Conservation (phyloP, 2,113 vertebrate genomes). For the Spea bombifrons region DNA sequence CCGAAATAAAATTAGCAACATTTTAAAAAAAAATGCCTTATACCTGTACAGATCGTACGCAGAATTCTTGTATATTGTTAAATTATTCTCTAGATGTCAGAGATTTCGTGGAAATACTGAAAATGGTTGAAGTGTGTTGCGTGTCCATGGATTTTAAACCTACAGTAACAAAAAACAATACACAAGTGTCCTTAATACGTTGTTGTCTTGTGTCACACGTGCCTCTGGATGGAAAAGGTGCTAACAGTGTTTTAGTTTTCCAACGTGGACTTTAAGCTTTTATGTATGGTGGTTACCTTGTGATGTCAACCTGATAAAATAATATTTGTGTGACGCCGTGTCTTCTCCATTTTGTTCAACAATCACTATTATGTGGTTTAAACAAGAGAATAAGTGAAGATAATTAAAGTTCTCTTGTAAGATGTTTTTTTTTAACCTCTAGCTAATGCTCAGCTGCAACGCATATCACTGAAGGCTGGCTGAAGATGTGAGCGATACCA, state of each 20-base stretch:
- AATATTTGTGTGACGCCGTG: neutral
- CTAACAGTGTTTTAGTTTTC: neutral
- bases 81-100: neutral
- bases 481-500: too few relatives aligned
- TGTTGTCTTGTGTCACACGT: neutral
- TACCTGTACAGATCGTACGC: neutral
- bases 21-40: too few relatives aligned
- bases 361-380: too few relatives aligned
- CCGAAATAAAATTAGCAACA: too few relatives aligned
- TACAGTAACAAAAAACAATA: neutral
- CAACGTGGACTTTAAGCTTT: neutral
- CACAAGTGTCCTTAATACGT: neutral
- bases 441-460: too few relatives aligned
- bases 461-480: too few relatives aligned
- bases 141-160: neutral
- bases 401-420: too few relatives aligned
- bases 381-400: too few relatives aligned
- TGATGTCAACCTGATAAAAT: slow-evolving; percentile 23
- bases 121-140: neutral
- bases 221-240: neutral
- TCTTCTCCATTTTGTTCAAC: neutral
- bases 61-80: slow-evolving; percentile 21
- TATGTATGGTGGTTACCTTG: neutral
- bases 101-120: neutral
- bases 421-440: too few relatives aligned